Evolutionary conservation across 2,113 vertebrate species (phyloP).

Genomic region (Acinonyx jubatus): DNA sequence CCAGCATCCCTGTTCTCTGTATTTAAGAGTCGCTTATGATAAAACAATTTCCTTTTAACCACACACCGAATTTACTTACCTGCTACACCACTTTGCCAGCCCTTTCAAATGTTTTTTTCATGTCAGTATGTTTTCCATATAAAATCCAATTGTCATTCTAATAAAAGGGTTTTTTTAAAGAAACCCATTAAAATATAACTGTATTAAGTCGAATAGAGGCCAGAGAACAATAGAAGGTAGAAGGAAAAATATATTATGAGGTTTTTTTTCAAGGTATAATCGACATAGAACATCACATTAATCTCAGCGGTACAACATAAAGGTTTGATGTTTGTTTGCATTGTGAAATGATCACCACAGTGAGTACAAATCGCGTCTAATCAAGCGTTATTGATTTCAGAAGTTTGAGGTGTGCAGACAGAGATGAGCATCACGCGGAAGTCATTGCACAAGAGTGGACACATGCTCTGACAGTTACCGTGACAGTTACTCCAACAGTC

Average conservation of each 20-base stretch:
- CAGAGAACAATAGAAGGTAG: not conserved
- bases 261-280: not conserved
- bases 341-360: not conserved
- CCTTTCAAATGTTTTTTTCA: not conserved
- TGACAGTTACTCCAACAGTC: not conserved
- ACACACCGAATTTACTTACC: not conserved
- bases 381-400: not conserved
- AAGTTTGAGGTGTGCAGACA: not conserved
- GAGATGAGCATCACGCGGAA: not conserved
- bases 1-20: too few species aligned
- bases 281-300: not conserved
- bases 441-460: not conserved
- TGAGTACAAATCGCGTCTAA: not conserved
- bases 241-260: not conserved
- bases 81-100: not conserved
- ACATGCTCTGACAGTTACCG: not conserved
- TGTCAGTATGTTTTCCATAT: not conserved
- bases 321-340: not conserved
- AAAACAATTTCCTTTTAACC: not conserved
- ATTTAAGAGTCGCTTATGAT: not conserved
- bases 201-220: not conserved
- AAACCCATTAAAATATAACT: not conserved
- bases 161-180: not conserved
- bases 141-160: slow-evolving; percentile 1
- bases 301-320: not conserved